Base-by-base conservation (phyloP, 2,888 invertebrate genomes). In the Idaea straminata region DNA sequence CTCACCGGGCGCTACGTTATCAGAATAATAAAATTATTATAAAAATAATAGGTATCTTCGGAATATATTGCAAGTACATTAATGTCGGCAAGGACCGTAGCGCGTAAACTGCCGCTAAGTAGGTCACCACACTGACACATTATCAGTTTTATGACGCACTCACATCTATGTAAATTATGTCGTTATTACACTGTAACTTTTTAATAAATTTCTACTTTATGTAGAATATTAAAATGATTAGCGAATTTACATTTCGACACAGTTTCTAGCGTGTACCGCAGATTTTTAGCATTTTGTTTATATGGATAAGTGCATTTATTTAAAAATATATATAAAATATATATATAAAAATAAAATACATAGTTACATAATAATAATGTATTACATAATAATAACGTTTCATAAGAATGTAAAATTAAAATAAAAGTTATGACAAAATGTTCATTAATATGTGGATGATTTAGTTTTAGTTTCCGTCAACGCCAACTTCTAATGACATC, bases 11-110 rank as follows among this genome's bases (percentile, higher is more conserved):
- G 57, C 38, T 61, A 62, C 59, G 61, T 59, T 59, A 62, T 16
- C 58, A 64, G 25, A 66, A 66, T 69, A 68, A 61, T 60, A 68
- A 64, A 69, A 57, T 60, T 60, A n/a, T 62, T 63, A 61, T 65
- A 57, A 61, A 58, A 66, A 66, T 62, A 57, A 59, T 3, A 47
- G 47, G 10, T 47, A 47, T 47, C 47, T 47, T 47, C 13, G 47
- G 13, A 47, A 38, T 59, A 62, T 3, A 36, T 15, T 63, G 25
- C 25, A 3, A 61, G 57, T 25, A 58, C 61, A 67, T 36, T 64
- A 25, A 64, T 35, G 62, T 65, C 59, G 59, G 61, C 61, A 34
- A 5, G 47, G 38, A 61, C 59, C 64, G 47, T 65, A 57, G 61
- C 58, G 57, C 64, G 60, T 47, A 61, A 62, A 58, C 34, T 59